Evolutionary conservation across 2,797 vertebrate genomes (phyloP).

Genomic region (Vipera ursinii): DNA sequence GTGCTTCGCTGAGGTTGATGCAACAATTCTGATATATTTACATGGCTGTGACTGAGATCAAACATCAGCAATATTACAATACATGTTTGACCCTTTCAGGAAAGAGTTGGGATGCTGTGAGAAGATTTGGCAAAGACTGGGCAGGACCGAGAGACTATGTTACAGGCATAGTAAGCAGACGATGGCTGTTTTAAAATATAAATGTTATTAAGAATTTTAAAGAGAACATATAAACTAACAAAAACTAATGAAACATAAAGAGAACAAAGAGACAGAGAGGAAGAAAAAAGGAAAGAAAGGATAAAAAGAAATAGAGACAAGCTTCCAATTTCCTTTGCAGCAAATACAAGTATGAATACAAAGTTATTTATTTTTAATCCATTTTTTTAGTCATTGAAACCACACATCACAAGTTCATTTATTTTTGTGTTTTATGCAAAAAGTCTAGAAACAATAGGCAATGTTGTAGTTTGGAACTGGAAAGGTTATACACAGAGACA

Average conservation of each 20-base stretch:
- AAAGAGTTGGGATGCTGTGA: neutral
- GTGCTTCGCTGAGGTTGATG: constrained; percentile 4
- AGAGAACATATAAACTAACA: neutral
- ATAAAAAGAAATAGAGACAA: neutral
- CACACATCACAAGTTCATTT: neutral
- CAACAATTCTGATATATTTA: constrained; percentile 19
- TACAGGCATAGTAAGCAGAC: neutral
- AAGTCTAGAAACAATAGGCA: neutral
- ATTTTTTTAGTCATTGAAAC: neutral
- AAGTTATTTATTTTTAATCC: neutral
- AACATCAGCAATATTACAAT: constrained; percentile 20
- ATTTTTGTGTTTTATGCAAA: neutral
- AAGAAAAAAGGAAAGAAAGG: neutral
- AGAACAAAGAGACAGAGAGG: neutral
- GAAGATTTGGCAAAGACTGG: neutral
- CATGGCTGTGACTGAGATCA: constrained; percentile 20
- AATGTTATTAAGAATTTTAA: neutral
- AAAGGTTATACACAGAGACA: neutral
- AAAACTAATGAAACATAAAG: neutral
- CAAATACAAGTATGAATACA: neutral
- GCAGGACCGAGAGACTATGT: neutral
- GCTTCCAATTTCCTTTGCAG: neutral
- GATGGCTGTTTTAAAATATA: neutral
- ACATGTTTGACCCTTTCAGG: constrained; percentile 14
- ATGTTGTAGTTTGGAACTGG: neutral